Base-by-base conservation (phyloP, 2,113 vertebrate species). In the Rattus rattus region DNA sequence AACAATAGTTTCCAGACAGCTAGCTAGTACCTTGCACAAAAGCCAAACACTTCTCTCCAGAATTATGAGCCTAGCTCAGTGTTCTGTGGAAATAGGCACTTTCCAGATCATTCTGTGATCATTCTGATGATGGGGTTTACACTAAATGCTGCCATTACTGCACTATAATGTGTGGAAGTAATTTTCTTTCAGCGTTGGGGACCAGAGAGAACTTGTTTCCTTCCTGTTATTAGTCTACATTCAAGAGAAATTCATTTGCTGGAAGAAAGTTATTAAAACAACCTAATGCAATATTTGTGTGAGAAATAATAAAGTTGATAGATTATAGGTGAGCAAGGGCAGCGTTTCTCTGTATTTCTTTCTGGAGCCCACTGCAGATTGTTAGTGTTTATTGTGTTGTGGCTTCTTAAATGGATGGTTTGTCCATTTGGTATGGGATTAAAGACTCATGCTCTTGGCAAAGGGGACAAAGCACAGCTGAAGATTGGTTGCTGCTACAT, bases 251-350 rank as follows among this genome's bases (percentile, higher is more conserved):
- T 89, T 92, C 81, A 95, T 96, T 97, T 96, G 43, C 67, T 92
- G 22, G 39, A 89, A 84, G 94, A 90, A 97, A 97, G 91, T 96
- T 98, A 97, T 98, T 97, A 97, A 96, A 95, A 96, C 30, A 83
- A 73, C 94, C 61, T 96, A 97, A 97, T 97, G 95, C 89, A 97
- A 97, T 96, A 97, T 94, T 97, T 95, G 69, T 91, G 73, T 91
- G 91, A 95, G 88, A 97, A 97, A 88, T 95, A 95, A 97, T 97
- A 97, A 96, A 96, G 97, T 85, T 95, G 96, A 97, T 95, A 96
- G 96, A 96, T 96, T 97, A 93, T 43, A 96, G 95, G 96, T 97
- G 90, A 96, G 73, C 24, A 59, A 88, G 67, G 85, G 54, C 61
- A 90, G 86, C 94, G 56, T 54, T 88, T 90, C 75, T 93, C 63